Conservation (phyloP, 2,888 invertebrate genomes). For the Tenthredo notha region DNA sequence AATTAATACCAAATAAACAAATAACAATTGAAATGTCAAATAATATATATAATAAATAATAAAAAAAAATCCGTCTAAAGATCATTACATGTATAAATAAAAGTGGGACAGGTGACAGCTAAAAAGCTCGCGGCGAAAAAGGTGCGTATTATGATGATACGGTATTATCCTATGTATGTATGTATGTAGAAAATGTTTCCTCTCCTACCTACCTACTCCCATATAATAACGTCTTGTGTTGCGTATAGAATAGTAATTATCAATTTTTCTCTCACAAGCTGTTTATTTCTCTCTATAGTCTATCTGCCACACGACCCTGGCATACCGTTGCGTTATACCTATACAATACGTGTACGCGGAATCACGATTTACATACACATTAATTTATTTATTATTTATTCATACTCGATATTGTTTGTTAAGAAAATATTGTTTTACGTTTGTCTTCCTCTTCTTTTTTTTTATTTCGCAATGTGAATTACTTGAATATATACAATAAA, state of each 20-base stretch:
- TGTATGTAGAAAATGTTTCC: background rate
- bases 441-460: background rate
- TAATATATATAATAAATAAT: background rate
- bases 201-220: background rate
- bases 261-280: background rate
- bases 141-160: constrained; percentile 19
- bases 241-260: constrained; percentile 37
- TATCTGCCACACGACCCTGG: background rate
- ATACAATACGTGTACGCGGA: background rate
- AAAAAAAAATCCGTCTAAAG: background rate
- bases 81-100: background rate
- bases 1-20: background rate
- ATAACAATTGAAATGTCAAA: background rate
- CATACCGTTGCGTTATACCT: background rate
- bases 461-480: background rate
- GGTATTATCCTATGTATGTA: background rate
- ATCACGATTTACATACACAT: constrained; percentile 3
- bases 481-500: background rate
- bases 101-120: constrained; percentile 44
- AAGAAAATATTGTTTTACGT: background rate
- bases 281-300: background rate
- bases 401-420: background rate
- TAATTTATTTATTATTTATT: background rate
- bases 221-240: background rate
- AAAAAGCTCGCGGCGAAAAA: constrained; percentile 38